Percentiles rank a stretch among this genome's conserved stretches.
Conservation (phyloP, 1,140 invertebrate species). For the Drosophila burlai region DNA sequence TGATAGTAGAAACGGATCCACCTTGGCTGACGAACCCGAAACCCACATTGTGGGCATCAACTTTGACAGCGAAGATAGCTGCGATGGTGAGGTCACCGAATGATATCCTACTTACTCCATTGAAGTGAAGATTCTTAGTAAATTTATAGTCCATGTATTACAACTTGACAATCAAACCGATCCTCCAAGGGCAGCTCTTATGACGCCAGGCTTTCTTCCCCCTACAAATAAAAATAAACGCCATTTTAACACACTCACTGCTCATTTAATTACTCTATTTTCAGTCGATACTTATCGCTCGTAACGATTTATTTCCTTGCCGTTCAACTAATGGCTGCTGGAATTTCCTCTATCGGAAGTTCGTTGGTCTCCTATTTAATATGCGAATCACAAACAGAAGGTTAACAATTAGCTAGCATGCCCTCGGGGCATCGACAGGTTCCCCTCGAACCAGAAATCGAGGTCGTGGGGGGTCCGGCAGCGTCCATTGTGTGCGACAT, state of each 20-base stretch:
- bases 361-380: conserved; percentile 38
- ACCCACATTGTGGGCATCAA: conserved; percentile 17
- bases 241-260: neutral
- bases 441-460: neutral
- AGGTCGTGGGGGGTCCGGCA: conserved; percentile 1
- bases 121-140: neutral
- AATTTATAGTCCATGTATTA: neutral
- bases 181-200: neutral
- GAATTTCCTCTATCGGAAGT: conserved; percentile 1
- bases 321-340: neutral
- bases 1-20: neutral
- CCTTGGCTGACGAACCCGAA: conserved; percentile 15
- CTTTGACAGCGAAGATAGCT: conserved; percentile 16
- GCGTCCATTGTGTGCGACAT: conserved; percentile 39
- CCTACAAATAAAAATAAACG: neutral
- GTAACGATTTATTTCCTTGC: conserved; percentile 2
- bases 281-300: neutral
- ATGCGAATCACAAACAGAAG: conserved; percentile 46
- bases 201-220: neutral
- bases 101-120: conserved; percentile 1
- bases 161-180: neutral
- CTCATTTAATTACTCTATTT: neutral
- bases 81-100: neutral
- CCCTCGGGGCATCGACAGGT: conserved; percentile 8
- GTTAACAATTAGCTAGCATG: conserved; percentile 55